These are phyloP conservation scores for Gobiocypris rarus DNA, from an alignment of 2,113 vertebrate genomes.

Conservation along the genomic window DNA sequence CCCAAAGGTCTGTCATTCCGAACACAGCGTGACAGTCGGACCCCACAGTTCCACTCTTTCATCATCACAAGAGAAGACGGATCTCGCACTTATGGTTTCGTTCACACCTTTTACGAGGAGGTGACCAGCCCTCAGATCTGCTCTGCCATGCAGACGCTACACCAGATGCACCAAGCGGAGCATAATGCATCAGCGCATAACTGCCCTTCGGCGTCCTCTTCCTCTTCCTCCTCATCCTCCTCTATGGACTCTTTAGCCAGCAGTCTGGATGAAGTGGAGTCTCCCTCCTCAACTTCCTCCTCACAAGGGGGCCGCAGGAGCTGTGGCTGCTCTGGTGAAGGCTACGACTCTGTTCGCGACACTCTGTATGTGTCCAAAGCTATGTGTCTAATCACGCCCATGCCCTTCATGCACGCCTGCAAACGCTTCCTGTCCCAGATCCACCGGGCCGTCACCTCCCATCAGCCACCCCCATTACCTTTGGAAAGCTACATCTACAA, in stretches of 20 bases:
- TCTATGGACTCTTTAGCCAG: slow-evolving; percentile 94
- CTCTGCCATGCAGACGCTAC: slow-evolving; percentile 94
- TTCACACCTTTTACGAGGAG: slow-evolving; percentile 95
- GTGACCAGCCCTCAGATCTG: slow-evolving; percentile 91
- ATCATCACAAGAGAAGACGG: slow-evolving; percentile 90
- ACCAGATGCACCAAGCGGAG: slow-evolving; percentile 96
- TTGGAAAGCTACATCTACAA: slow-evolving; percentile 98
- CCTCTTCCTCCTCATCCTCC: slow-evolving; percentile 86
- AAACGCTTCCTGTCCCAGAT: slow-evolving; percentile 92
- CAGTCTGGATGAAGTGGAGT: slow-evolving; percentile 86
- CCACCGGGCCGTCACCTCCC: slow-evolving; percentile 86
- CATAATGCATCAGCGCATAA: slow-evolving; percentile 79
- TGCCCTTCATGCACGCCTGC: slow-evolving; percentile 95
- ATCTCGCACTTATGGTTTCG: slow-evolving; percentile 91
- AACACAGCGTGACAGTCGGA: slow-evolving; percentile 84
- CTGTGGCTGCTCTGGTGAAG: slow-evolving; percentile 77
- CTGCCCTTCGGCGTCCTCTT: slow-evolving; percentile 74
- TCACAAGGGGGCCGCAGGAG: slow-evolving; percentile 77
- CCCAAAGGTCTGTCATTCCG: slow-evolving; percentile 95
- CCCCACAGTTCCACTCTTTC: slow-evolving; percentile 92
- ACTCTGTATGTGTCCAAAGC: slow-evolving; percentile 94
- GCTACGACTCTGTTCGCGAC: slow-evolving; percentile 88
- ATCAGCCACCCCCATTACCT: slow-evolving; percentile 88
- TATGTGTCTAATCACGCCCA: slow-evolving; percentile 91
- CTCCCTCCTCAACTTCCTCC: slow-evolving; percentile 77